Base-by-base conservation (phyloP, 2,888 invertebrate genomes). In the Sylvicola cinctus region DNA sequence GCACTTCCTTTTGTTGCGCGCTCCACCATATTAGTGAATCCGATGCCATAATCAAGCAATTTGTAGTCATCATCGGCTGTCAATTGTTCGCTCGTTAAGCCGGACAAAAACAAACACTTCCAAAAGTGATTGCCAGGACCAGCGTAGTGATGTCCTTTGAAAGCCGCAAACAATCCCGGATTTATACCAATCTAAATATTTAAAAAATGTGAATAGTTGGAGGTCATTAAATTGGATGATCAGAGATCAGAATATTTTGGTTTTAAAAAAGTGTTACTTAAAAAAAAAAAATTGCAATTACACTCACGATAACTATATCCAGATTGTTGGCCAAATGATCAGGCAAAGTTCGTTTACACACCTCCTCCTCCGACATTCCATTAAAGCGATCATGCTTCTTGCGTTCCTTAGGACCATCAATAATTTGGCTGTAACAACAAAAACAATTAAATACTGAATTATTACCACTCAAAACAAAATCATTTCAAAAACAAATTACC, bases 91-190 rank as follows among this genome's bases (percentile, higher is more conserved):
- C 87, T 73, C 12, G 91, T 93, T 37, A 96, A 67, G 6, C 93
- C 93, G 32, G 91, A 87, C 44, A 93, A 64, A 61, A 85, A 91
- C 41, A 95, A 65, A 57, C 93, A 95, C 65, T 93, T 93, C 95
- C 95, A 96, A 65, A 96, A 95, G 65, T 96, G 96, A 64, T 96
- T 96, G 31, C 95, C 95, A 31, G 93, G 93, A 34, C 95, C 95
- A 35, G 95, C 93, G 65, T 96, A 96, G 61, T 96, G 93, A 62
- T 95, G 95, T 3, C 93, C 93, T 60, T 91, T 90, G 63, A 88
- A 91, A 42, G 95, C 95, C 43, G 95, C 93, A 63, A 88, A 90
- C 49, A 93, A 64, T 3, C 95, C 93, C 10, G 95, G 95, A 66
- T 96, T 96, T 48, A 95, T 93, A 44, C 95, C 95, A 63, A 96